Conservation (phyloP, 2,888 invertebrate genomes). For the Heteropelma amictum region DNA sequence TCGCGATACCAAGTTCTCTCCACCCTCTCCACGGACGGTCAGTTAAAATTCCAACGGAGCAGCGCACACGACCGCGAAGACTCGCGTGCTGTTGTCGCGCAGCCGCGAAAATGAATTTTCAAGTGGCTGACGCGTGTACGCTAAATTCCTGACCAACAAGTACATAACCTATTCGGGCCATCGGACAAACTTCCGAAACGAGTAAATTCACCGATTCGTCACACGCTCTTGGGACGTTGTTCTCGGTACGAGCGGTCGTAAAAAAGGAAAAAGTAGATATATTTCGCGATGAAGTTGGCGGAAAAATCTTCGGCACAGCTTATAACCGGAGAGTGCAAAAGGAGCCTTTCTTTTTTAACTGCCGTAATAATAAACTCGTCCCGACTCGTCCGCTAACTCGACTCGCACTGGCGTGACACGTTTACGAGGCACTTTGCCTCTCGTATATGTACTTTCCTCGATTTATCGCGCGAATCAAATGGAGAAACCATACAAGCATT, state of each 20-base stretch:
- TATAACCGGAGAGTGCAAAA: background rate
- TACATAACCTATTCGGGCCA: constrained; percentile 26
- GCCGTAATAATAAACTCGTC: constrained; percentile 38
- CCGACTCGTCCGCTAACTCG: constrained; percentile 16
- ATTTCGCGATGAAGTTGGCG: constrained; percentile 20
- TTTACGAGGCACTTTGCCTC: constrained; percentile 45
- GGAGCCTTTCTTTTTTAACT: constrained; percentile 40
- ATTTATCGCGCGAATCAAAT: constrained; percentile 29
- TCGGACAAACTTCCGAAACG: constrained; percentile 8
- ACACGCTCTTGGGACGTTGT: background rate
- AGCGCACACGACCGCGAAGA: no score
- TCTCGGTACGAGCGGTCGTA: constrained; percentile 21
- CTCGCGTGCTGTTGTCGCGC: constrained; percentile 47
- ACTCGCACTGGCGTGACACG: constrained; percentile 23
- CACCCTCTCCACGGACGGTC: constrained; percentile 33
- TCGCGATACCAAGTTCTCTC: constrained; percentile 40
- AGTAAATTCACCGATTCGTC: constrained; percentile 46
- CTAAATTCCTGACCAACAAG: constrained; percentile 12
- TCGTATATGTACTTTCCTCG: constrained; percentile 26
- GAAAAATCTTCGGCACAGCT: constrained; percentile 22
- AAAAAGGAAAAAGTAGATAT: constrained; percentile 15
- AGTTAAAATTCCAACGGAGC: no score
- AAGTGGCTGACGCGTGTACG: constrained; percentile 1
- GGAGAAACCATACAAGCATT: background rate
- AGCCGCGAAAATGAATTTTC: constrained; percentile 42